A percentile compares a stretch with the other conserved stretches of the same genome.
Evolutionary conservation across 2,888 invertebrate species (phyloP).

Genomic region (Sarcophaga carnaria): DNA sequence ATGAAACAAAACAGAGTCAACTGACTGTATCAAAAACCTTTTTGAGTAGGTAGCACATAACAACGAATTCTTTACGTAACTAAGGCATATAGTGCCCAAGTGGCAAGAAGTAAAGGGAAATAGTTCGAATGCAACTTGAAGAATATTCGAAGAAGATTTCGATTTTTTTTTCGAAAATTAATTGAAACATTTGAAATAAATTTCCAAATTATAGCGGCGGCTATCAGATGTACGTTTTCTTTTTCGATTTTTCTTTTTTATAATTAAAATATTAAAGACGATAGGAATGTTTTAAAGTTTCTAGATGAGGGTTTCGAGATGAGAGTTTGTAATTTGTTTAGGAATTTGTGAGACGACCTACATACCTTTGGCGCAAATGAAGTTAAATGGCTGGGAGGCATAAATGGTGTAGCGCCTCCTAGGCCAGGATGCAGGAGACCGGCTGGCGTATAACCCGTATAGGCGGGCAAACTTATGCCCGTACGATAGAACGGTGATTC

Average conservation of each 20-base stretch:
- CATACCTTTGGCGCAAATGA: slow-evolving; percentile 94
- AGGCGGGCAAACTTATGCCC: slow-evolving; percentile 87
- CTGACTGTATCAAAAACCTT: no score
- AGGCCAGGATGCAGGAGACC: slow-evolving; percentile 89
- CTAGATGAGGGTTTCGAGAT: no score
- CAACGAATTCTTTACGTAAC: no score
- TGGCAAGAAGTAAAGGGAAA: no score
- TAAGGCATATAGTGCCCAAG: no score
- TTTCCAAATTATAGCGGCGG: background rate
- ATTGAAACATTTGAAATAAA: slow-evolving; percentile 7
- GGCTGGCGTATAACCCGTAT: slow-evolving; percentile 90
- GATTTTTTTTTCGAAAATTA: no score
- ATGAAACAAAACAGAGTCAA: no score
- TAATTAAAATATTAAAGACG: no score
- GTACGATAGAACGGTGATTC: slow-evolving; percentile 90
- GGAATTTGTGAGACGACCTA: background rate
- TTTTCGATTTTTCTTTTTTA: background rate
- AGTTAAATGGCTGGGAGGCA: slow-evolving; percentile 92
- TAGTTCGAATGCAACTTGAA: no score
- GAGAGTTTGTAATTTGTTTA: background rate
- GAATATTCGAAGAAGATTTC: no score
- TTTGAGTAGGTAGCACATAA: no score
- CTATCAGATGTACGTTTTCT: background rate
- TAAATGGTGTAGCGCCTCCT: slow-evolving; percentile 91
- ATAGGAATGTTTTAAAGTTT: no score